Base-by-base conservation (phyloP, 2,888 invertebrate genomes). In the Scrobipalpa atriplicella region DNA sequence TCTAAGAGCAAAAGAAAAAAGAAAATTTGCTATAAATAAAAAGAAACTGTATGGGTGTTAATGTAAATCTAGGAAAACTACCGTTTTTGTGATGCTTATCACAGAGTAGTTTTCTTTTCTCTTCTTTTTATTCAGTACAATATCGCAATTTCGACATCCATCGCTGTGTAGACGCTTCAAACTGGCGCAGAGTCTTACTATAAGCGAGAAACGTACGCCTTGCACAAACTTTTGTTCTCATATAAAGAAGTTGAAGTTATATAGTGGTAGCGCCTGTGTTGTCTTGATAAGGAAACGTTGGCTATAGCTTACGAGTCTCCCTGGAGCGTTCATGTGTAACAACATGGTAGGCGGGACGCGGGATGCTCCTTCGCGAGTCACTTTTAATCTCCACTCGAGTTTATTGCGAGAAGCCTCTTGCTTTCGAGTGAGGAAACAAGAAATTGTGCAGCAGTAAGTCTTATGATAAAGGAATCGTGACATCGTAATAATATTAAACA, bases 211-310 rank as follows among this genome's bases (percentile, higher is more conserved):
- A 72, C 73, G 73, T 74, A 75, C 65, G 68, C 63, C 61, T 65
- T 60, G 63, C 68, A 68, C 66, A 66, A 67, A 68, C 66, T 72
- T 71, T 72, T 68, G 69, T 68, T 67, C 2, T 43, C 62, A 62
- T 61, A 70, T 67, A 65, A 66, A 68, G 69, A 71, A 68, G 56
- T 29, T 38, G 21, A n/a, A 21, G 18, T 39, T 13, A 70, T 71
- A 69, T 70, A 70, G 64, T 77, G 73, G 78, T 77, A 78, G 81
- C 72, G 72, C 73, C 81, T 85, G 84, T 78, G 80, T 81, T 81
- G 81, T 81, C 80, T 83, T 81, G 87, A 87, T 87, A 89, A 88
- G 87, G 80, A 83, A 86, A 85, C 78, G 79, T 87, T 84, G 83
- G 79, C 78, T 77, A 79, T 79, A 78, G 79, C 82, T 81, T 83